Conservation (phyloP, 2,888 invertebrate species). For the Microplitis manilae region DNA sequence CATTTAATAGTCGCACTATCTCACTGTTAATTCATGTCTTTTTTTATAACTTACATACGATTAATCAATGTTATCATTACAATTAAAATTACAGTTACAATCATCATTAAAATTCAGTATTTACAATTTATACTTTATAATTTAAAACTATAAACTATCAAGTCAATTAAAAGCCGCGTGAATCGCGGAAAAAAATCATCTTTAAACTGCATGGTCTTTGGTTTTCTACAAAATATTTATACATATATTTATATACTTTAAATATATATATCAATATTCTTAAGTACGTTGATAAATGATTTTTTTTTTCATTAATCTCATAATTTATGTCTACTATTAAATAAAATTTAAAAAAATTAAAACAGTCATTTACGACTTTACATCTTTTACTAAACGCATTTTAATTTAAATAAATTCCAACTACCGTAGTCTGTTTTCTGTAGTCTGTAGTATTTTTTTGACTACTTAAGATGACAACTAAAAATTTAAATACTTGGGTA, state of each 20-base stretch:
- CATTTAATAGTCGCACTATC: conserved; percentile 3
- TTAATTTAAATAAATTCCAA: too few relatives aligned
- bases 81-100: conserved; percentile 12
- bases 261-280: conserved; percentile 59
- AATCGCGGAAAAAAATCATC: conserved; percentile 38
- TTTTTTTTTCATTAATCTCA: neutral
- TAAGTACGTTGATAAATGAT: conserved; percentile 49
- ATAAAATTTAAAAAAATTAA: neutral
- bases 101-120: conserved; percentile 8
- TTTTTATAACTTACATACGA: conserved; percentile 24
- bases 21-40: conserved; percentile 34
- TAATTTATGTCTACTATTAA: neutral
- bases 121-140: conserved; percentile 20
- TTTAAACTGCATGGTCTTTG: conserved; percentile 65
- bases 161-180: conserved; percentile 44
- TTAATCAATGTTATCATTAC: neutral
- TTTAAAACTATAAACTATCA: conserved; percentile 20
- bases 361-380: neutral
- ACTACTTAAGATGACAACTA: neutral
- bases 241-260: neutral
- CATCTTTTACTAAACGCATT: too few relatives aligned
- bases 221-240: conserved; percentile 70
- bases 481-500: neutral
- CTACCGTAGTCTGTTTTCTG: too few relatives aligned
- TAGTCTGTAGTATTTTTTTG: neutral